Conservation (phyloP, 2,888 invertebrate species). For the Lasioglossum morio region DNA sequence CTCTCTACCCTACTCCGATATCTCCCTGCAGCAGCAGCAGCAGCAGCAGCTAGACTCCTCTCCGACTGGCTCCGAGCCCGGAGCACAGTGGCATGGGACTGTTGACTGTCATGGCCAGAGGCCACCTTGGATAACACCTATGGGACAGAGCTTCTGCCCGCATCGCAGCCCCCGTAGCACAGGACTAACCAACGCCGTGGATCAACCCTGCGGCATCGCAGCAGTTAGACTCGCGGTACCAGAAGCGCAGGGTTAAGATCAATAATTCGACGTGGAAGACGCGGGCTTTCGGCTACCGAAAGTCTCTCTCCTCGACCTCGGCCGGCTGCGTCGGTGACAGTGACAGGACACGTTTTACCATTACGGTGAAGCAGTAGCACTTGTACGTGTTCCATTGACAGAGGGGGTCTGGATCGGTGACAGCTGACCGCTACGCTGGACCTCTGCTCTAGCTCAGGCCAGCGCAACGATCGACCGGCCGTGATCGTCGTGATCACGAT, state of each 20-base stretch:
- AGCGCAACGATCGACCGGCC: constrained; percentile 16
- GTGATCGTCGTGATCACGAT: background rate
- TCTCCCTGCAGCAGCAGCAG: background rate
- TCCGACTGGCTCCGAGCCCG: background rate
- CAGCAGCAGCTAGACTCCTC: background rate
- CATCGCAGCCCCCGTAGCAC: background rate
- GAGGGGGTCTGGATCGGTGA: background rate
- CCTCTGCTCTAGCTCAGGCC: background rate
- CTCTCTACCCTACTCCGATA: background rate
- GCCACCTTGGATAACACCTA: background rate
- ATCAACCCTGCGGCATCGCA: constrained; percentile 26
- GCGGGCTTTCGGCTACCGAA: constrained; percentile 47
- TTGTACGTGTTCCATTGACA: background rate
- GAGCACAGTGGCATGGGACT: background rate
- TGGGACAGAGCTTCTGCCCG: background rate
- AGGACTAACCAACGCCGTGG: background rate
- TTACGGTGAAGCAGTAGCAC: background rate
- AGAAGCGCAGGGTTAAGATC: constrained; percentile 61
- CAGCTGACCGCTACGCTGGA: constrained; percentile 16
- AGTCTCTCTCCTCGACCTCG: constrained; percentile 12
- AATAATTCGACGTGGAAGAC: constrained; percentile 59
- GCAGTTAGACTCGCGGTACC: constrained; percentile 54
- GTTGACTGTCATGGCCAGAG: constrained; percentile 3
- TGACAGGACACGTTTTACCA: background rate
- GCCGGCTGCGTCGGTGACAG: constrained; percentile 17